Percentiles rank a stretch among this genome's conserved stretches.
These are phyloP conservation scores for Poeciliopsis paucimaculata DNA, from an alignment of 2,797 vertebrate genomes.

Conservation along the genomic window DNA sequence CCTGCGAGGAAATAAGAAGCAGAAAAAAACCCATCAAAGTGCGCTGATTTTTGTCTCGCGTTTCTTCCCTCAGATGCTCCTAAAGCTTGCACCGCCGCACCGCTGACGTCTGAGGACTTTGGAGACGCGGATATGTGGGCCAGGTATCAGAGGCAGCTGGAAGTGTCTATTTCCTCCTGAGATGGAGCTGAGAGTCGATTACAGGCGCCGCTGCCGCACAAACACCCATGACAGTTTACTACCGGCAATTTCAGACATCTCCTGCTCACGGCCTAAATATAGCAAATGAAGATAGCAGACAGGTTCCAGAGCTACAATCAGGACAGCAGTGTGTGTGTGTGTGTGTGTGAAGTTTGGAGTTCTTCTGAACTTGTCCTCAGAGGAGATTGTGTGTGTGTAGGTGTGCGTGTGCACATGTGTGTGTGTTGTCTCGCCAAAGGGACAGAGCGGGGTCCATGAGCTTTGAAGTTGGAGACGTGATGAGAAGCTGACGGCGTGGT, in stretches of 20 bases:
- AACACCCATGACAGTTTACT: slow-evolving; percentile 81
- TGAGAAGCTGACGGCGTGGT: slow-evolving; percentile 70
- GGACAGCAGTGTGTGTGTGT: slow-evolving; percentile 49
- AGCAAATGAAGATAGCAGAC: slow-evolving; percentile 78
- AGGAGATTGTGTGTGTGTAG: slow-evolving; percentile 11
- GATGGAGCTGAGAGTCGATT: slow-evolving; percentile 78
- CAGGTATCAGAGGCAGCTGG: slow-evolving; percentile 75
- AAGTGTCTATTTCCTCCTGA: slow-evolving; percentile 74
- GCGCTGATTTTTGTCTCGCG: slow-evolving; percentile 20
- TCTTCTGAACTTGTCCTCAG: slow-evolving; percentile 53
- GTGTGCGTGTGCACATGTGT: slow-evolving; percentile 21
- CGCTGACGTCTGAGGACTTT: slow-evolving; percentile 61
- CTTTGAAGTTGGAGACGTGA: slow-evolving; percentile 81
- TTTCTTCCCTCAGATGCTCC: slow-evolving; percentile 51
- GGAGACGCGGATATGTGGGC: slow-evolving; percentile 76
- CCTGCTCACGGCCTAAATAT: slow-evolving; percentile 78
- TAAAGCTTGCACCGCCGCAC: slow-evolving; percentile 39
- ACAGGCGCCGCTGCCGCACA: slow-evolving; percentile 69
- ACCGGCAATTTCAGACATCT: slow-evolving; percentile 78
- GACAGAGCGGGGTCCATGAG: slow-evolving; percentile 68
- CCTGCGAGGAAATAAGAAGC: slow-evolving; percentile 46
- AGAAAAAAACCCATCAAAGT: slow-evolving; percentile 5
- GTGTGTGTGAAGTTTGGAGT: slow-evolving; percentile 40
- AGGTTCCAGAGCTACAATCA: slow-evolving; percentile 63
- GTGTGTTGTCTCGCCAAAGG: slow-evolving; percentile 60